Conservation (phyloP, 2,797 vertebrate species). For the Gadopsis bispinosus region DNA sequence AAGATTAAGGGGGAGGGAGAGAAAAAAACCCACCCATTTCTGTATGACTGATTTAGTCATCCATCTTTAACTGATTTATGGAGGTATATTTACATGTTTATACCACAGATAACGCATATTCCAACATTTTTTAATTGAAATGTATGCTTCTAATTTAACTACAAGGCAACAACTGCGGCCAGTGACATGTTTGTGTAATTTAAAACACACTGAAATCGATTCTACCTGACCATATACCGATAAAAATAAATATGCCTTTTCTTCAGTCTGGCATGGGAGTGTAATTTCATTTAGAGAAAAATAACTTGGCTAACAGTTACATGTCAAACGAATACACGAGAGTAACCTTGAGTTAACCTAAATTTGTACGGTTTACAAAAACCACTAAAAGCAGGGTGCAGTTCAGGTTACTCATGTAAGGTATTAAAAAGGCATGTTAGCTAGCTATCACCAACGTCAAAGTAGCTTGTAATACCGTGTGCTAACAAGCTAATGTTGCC, state of each 20-base stretch:
- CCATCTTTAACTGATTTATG: background rate
- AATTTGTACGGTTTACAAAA: background rate
- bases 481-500: conserved; percentile 57
- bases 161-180: background rate
- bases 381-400: too few species aligned
- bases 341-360: background rate
- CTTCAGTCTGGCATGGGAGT: background rate
- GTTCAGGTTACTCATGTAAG: background rate
- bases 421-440: conserved; percentile 12
- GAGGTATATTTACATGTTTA: background rate
- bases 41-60: background rate
- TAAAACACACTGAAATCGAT: background rate
- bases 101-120: background rate
- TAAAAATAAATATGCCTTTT: background rate
- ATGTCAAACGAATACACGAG: background rate
- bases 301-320: background rate
- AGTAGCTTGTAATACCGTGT: conserved; percentile 44
- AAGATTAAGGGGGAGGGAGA: background rate
- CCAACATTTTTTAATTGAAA: background rate
- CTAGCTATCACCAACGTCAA: conserved; percentile 43
- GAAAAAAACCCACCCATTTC: too few species aligned
- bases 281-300: background rate
- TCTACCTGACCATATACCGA: background rate
- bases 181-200: background rate
- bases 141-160: background rate